Evolutionary conservation across 2,888 invertebrate species (phyloP).

Genomic region (Frankliniella intonsa): DNA sequence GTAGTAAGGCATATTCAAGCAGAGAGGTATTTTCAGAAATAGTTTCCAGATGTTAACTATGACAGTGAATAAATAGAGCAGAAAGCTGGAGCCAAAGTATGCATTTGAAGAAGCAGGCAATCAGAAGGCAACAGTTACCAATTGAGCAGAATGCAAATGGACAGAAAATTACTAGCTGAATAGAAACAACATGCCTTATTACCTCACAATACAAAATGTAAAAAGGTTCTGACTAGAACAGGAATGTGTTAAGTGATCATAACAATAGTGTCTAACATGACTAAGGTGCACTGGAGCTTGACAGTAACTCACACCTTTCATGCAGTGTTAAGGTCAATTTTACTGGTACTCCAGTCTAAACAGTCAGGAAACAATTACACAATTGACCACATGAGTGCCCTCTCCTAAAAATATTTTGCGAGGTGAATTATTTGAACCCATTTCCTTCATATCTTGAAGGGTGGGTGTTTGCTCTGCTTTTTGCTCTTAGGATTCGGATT

Average conservation of each 20-base stretch:
- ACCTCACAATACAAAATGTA: neutral
- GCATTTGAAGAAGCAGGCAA: neutral
- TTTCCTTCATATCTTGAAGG: neutral
- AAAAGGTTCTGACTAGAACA: neutral
- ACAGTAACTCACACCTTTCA: neutral
- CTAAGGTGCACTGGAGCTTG: neutral
- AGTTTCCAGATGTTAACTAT: neutral
- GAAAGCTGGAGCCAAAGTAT: neutral
- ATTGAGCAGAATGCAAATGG: neutral
- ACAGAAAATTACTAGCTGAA: neutral
- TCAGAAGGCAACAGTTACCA: constrained; percentile 6
- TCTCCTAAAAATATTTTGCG: too few relatives aligned
- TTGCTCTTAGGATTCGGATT: neutral
- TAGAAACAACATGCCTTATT: constrained; percentile 12
- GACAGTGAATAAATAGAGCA: neutral
- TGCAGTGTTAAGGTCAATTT: neutral
- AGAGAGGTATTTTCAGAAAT: neutral
- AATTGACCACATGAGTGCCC: neutral
- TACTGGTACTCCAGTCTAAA: neutral
- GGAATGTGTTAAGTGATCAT: neutral
- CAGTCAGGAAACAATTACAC: neutral
- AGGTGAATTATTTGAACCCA: neutral
- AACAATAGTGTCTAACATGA: neutral
- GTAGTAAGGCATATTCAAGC: constrained; percentile 21
- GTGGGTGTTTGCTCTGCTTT: neutral